Conservation (phyloP, 2,113 vertebrate species). For the Platichthys flesus region DNA sequence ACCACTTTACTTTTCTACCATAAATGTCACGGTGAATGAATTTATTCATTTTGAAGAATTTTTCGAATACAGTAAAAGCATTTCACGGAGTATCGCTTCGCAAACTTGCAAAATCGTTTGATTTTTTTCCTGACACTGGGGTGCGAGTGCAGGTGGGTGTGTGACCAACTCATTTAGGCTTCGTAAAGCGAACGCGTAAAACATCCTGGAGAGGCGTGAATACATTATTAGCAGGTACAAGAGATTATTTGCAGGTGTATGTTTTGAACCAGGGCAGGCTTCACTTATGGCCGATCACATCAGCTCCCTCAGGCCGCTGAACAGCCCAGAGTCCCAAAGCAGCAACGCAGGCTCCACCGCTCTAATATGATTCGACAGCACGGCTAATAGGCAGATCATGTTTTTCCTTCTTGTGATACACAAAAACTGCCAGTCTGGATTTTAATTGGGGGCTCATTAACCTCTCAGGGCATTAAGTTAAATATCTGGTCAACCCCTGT, state of each 20-base stretch:
- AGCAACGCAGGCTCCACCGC: slow-evolving; percentile 1
- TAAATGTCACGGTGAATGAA: background rate
- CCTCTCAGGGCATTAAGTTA: too few relatives aligned
- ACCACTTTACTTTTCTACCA: slow-evolving; percentile 12
- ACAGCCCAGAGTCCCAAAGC: slow-evolving; percentile 35
- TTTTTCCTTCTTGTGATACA: background rate
- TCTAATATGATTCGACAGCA: slow-evolving; percentile 38
- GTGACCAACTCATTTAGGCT: slow-evolving; percentile 15
- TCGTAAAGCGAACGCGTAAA: background rate
- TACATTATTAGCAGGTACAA: slow-evolving; percentile 21
- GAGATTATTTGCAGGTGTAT: slow-evolving; percentile 6
- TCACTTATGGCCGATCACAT: slow-evolving; percentile 19
- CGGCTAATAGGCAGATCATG: slow-evolving; percentile 24
- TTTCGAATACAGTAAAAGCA: slow-evolving; percentile 7
- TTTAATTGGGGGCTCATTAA: too few relatives aligned
- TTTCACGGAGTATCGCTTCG: slow-evolving; percentile 22
- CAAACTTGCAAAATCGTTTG: background rate
- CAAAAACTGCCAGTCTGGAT: background rate
- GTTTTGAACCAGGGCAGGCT: slow-evolving; percentile 21
- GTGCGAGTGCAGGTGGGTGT: background rate
- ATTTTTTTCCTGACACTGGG: slow-evolving; percentile 2
- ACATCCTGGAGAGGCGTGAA: slow-evolving; percentile 17
- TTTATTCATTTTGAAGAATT: slow-evolving; percentile 16
- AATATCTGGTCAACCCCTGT: background rate
- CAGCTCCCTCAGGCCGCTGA: slow-evolving; percentile 8